Percentiles rank a stretch among this genome's conserved stretches.
Conservation (phyloP, 2,888 invertebrate species). For the Nomada flava region DNA sequence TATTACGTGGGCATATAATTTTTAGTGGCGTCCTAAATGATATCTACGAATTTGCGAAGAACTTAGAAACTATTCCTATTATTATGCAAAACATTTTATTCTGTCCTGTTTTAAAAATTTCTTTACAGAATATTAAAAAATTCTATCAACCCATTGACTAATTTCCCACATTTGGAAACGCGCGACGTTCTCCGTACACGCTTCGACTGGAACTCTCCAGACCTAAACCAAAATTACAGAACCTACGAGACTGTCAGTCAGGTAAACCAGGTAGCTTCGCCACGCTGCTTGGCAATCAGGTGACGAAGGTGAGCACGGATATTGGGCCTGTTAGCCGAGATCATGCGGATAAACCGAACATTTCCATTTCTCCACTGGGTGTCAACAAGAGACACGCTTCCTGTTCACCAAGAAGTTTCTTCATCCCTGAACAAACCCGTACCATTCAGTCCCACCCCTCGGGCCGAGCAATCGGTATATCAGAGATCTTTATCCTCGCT, state of each 20-base stretch:
- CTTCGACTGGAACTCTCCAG: too few relatives aligned
- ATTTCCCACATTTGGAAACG: too few relatives aligned
- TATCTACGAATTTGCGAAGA: slow-evolving; percentile 71
- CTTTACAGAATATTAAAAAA: too few relatives aligned
- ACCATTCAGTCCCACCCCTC: neutral
- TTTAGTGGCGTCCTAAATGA: slow-evolving; percentile 24
- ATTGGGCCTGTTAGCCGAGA: slow-evolving; percentile 45
- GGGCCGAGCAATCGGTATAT: neutral
- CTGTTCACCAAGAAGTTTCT: slow-evolving; percentile 1
- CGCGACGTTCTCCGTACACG: too few relatives aligned
- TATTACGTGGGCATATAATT: too few relatives aligned
- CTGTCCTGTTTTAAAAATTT: too few relatives aligned
- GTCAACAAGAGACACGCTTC: slow-evolving; percentile 56
- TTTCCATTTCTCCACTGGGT: slow-evolving; percentile 58
- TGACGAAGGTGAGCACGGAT: slow-evolving; percentile 63
- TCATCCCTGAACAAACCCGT: slow-evolving; percentile 3
- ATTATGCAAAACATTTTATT: too few relatives aligned
- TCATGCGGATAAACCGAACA: slow-evolving; percentile 64
- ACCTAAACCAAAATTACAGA: too few relatives aligned
- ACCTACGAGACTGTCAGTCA: too few relatives aligned
- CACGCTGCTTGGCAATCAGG: slow-evolving; percentile 70
- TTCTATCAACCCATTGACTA: too few relatives aligned
- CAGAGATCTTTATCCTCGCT: neutral
- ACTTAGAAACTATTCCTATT: slow-evolving; percentile 61
- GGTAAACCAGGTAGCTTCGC: slow-evolving; percentile 61